Conservation (phyloP, 2,797 vertebrate genomes). For the Galagoides demidoff region DNA sequence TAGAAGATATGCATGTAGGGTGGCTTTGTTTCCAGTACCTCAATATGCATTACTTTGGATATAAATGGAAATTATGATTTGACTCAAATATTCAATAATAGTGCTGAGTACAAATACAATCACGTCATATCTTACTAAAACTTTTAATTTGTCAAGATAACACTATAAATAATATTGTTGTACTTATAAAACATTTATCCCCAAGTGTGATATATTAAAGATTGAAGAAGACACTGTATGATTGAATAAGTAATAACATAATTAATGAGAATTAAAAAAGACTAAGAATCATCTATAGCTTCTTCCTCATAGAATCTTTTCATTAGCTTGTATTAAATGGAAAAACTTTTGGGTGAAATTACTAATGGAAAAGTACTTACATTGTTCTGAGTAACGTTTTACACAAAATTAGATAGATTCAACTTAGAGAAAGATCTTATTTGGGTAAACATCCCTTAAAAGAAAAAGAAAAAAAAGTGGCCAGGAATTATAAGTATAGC, state of each 20-base stretch:
- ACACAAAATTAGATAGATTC: neutral
- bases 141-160: neutral
- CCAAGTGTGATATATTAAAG: neutral
- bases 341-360: slow-evolving; percentile 43
- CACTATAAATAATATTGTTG: neutral
- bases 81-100: neutral
- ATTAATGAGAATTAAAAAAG: neutral
- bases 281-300: neutral
- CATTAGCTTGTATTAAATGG: neutral
- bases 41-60: neutral
- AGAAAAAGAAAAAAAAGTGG: neutral
- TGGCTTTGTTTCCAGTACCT: slow-evolving; percentile 4
- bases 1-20: neutral
- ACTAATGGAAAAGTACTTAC: neutral
- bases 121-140: neutral
- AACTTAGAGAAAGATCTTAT: neutral
- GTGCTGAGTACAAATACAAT: neutral
- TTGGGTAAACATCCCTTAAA: neutral
- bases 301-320: slow-evolving; percentile 17
- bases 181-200: slow-evolving; percentile 3
- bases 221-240: neutral
- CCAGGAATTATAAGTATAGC: neutral
- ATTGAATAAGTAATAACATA: slow-evolving; percentile 39
- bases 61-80: neutral
- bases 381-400: slow-evolving; percentile 18